These are phyloP conservation scores for Chiridota heheva DNA, from an alignment of 35 echinoderm and acorn worm species.

Conservation along the genomic window DNA sequence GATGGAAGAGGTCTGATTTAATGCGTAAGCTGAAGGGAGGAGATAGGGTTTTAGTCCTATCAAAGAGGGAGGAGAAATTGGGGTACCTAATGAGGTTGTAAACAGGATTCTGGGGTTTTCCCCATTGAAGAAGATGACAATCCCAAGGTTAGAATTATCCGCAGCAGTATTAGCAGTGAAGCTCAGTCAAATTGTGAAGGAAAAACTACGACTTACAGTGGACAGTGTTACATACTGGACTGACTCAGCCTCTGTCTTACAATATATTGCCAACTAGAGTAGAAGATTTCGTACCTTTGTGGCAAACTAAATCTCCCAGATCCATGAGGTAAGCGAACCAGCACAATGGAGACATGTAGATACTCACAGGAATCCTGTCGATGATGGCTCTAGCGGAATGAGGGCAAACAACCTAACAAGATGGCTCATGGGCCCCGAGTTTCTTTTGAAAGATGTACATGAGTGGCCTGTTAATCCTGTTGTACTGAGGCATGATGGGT, in stretches of 20 bases:
- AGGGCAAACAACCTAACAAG: neutral
- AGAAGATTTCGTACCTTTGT: constrained; percentile 45
- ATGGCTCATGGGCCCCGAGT: constrained; percentile 10
- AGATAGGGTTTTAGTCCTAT: too few species aligned
- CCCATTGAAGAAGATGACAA: constrained; percentile 24
- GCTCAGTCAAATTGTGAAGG: neutral
- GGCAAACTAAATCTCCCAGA: constrained; percentile 21
- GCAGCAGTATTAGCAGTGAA: neutral
- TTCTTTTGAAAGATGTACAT: neutral
- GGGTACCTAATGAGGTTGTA: too few species aligned
- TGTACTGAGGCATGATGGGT: too few species aligned
- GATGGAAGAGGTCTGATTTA: too few species aligned
- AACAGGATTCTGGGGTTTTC: neutral
- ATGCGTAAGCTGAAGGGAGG: too few species aligned
- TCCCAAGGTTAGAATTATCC: constrained; percentile 16
- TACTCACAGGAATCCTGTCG: constrained; percentile 10
- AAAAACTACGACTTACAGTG: constrained; percentile 14
- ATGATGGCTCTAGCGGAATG: constrained; percentile 31
- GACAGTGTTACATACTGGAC: constrained; percentile 31
- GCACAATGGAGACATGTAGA: constrained; percentile 29
- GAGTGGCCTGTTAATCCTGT: neutral
- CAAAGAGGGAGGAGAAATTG: too few species aligned
- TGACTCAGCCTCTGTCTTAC: constrained; percentile 35
- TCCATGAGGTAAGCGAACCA: constrained; percentile 6
- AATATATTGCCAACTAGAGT: constrained; percentile 35